Evolutionary conservation across 2,797 vertebrate genomes (phyloP).

Genomic region (Melanotaenia boesemani): DNA sequence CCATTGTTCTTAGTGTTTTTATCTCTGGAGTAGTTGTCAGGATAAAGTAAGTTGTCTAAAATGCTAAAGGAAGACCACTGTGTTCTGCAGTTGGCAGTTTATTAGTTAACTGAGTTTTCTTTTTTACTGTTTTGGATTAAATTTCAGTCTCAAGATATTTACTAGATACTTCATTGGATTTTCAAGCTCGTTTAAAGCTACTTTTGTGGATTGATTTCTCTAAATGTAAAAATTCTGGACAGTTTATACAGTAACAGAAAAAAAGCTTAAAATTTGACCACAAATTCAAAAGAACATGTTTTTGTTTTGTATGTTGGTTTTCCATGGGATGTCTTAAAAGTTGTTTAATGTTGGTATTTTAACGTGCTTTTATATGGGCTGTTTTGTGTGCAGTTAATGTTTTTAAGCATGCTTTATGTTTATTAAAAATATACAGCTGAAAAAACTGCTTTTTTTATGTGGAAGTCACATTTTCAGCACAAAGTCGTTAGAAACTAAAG

Average conservation of each 20-base stretch:
- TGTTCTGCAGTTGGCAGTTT: slow-evolving; percentile 8
- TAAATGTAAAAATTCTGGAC: not conserved
- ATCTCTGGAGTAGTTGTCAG: not conserved
- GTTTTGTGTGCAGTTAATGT: not conserved
- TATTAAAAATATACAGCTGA: not conserved
- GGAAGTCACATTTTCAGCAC: not conserved
- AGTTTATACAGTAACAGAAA: not conserved
- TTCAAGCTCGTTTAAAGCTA: not conserved
- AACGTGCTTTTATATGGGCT: not conserved
- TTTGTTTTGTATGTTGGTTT: not conserved
- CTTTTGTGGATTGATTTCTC: not conserved
- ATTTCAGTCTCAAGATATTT: not conserved
- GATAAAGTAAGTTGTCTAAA: not conserved
- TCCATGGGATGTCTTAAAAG: not conserved
- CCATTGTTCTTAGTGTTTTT: slow-evolving; percentile 6
- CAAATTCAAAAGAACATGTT: not conserved
- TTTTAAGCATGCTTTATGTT: not conserved
- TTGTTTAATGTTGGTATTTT: not conserved
- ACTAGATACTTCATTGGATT: not conserved
- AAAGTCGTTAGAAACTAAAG: not conserved
- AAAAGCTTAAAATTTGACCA: not conserved
- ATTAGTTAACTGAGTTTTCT: not conserved
- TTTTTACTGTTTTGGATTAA: not conserved
- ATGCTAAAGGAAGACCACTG: not conserved
- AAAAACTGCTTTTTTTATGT: not conserved